Percentiles rank a stretch among this genome's conserved stretches.
Conservation (phyloP, 2,113 vertebrate genomes). For the Uria aalge region DNA sequence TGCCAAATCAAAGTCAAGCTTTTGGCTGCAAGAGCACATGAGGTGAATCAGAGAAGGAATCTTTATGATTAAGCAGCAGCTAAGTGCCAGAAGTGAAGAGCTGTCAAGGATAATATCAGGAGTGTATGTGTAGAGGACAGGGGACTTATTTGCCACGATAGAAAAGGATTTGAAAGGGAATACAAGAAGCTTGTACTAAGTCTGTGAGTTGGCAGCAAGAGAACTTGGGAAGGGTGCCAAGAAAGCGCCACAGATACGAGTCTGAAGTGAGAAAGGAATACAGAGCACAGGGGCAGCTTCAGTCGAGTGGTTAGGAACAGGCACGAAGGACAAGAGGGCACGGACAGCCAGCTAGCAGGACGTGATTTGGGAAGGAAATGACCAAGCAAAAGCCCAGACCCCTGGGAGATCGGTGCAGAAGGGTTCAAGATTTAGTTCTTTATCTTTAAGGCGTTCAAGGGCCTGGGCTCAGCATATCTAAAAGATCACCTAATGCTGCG, state of each 20-base stretch:
- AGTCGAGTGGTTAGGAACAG: fast-evolving
- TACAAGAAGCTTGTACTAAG: slow-evolving; percentile 1
- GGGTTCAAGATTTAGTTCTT: neutral
- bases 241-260: neutral
- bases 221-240: slow-evolving; percentile 32
- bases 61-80: slow-evolving; percentile 47
- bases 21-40: neutral
- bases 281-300: neutral
- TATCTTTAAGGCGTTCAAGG: neutral
- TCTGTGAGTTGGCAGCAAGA: slow-evolving; percentile 10
- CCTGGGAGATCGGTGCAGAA: neutral
- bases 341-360: neutral
- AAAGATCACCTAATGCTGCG: neutral
- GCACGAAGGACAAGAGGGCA: neutral
- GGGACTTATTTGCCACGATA: neutral
- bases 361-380: neutral
- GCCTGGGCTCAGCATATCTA: neutral
- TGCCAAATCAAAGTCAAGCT: neutral
- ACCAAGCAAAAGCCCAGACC: neutral
- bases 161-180: slow-evolving; percentile 21
- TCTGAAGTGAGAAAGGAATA: neutral
- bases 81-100: slow-evolving; percentile 41
- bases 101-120: neutral
- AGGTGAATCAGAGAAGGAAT: slow-evolving; percentile 30
- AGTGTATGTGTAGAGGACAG: neutral